Evolutionary conservation across 2,888 invertebrate species (phyloP), one percentile per base, ranked within the genome.

Genomic region (Pterostichus niger): DNA sequence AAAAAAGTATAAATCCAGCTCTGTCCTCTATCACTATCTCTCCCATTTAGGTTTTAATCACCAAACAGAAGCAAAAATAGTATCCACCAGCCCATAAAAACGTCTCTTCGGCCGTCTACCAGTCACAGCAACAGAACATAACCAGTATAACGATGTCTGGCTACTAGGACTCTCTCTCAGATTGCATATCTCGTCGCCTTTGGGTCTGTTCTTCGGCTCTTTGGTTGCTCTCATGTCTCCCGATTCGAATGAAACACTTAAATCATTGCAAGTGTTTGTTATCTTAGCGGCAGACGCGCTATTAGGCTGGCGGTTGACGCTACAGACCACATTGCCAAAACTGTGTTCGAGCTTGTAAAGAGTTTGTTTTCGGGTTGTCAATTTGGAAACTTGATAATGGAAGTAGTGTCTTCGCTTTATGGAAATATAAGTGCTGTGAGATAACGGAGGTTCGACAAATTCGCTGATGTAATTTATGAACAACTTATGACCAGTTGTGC

Each of bases 221-320:
- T 71, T 44, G 44, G 68, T 59, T 10, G 56, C 40, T 78, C 61
- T 56, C 17, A 77, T 35, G 77, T 77, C 61, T 78, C 54, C 54
- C 13, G 56, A 17, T 71, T 71, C 6, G 59, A 46, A 31, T 44
- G 61, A 46, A 33, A 33, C 61, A 61, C 17, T 35, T 78, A 78
- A 78, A 78, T 78, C 59, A 78, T 78, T 17, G 61, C 78, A 78
- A 78, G 78, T 78, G 78, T 61, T 44, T 24, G 59, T 78, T 78
- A 78, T 78, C 78, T 40, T 2, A 46, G 61, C 68, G 44, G 68
- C 68, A 71, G 68, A 71, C 40, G 17, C 44, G 24, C 64, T 64
- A 49, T 49, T 49, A 49, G 49, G n/a, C 13, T 49, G 49, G 11
- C 49, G 49, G 49, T 40, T 40, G 59, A 35, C 13, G 31, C 33